A percentile compares a stretch with the other conserved stretches of the same genome.
Evolutionary conservation across 37 sponge, comb jelly and placozoan genomes (phyloP).

Genomic region (Hormiphora californensis): DNA sequence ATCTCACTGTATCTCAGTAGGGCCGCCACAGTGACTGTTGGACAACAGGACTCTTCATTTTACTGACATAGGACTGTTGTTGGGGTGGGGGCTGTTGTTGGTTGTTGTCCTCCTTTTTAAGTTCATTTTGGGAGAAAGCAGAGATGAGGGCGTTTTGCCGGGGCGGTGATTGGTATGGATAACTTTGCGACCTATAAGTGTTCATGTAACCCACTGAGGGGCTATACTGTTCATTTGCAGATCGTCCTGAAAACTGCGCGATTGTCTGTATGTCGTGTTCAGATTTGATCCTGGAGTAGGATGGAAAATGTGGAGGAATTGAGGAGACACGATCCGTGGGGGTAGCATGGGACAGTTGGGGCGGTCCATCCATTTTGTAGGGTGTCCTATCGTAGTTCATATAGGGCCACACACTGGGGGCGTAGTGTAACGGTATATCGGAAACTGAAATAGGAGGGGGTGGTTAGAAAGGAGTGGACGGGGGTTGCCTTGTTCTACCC

Average conservation of each 20-base stretch:
- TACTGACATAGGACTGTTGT: neutral
- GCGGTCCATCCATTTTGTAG: conserved; percentile 2
- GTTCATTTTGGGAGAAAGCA: too few species aligned
- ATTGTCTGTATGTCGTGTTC: neutral
- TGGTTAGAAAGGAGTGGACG: too few species aligned
- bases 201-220: neutral
- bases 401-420: neutral
- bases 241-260: neutral
- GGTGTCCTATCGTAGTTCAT: neutral
- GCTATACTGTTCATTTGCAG: neutral
- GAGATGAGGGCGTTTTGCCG: too few species aligned
- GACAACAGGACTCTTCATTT: conserved; percentile 23
- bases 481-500: too few species aligned
- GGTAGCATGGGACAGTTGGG: neutral
- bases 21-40: neutral
- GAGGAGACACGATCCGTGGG: neutral
- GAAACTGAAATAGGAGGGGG: neutral
- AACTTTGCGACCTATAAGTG: neutral
- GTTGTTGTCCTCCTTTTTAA: neutral
- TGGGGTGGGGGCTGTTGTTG: neutral
- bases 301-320: neutral
- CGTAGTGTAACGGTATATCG: conserved; percentile 31
- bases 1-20: too few species aligned
- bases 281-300: neutral
- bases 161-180: too few species aligned